A percentile compares a stretch with the other conserved stretches of the same genome.
Evolutionary conservation across 2,888 invertebrate genomes (phyloP).

Genomic region (Choreutis nemorana): DNA sequence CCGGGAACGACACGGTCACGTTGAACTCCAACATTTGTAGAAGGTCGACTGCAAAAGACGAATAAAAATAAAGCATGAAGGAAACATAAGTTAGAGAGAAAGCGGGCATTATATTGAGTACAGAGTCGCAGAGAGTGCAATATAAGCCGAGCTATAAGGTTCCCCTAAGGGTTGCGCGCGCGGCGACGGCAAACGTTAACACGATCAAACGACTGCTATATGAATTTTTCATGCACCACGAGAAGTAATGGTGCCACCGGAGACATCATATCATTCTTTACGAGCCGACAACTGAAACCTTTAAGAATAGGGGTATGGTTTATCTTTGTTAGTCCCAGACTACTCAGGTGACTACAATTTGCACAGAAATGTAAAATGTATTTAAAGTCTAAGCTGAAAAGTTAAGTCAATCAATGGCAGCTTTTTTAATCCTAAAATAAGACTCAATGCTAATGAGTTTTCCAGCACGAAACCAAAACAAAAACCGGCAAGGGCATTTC

Average conservation of each 20-base stretch:
- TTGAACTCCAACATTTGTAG: slow-evolving; percentile 98
- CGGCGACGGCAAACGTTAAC: slow-evolving; percentile 36
- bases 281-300: slow-evolving; percentile 52
- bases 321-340: no score
- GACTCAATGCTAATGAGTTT: no score
- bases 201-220: slow-evolving; percentile 45
- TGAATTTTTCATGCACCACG: slow-evolving; percentile 60
- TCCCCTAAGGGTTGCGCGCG: slow-evolving; percentile 39
- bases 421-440: no score
- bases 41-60: slow-evolving; percentile 83
- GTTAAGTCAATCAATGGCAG: no score
- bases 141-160: slow-evolving; percentile 30
- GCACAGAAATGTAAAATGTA: no score
- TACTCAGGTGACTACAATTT: no score
- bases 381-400: no score
- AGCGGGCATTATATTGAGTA: slow-evolving; percentile 4
- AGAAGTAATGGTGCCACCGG: slow-evolving; percentile 55
- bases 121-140: slow-evolving; percentile 13
- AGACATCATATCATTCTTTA: slow-evolving; percentile 62
- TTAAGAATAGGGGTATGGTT: slow-evolving; percentile 50
- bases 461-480: no score
- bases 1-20: slow-evolving; percentile 92
- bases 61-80: slow-evolving; percentile 3
- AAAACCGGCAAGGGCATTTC: no score
- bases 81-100: slow-evolving; percentile 8